Evolutionary conservation across 2,888 invertebrate species (phyloP), one percentile per base, ranked within the genome.

Genomic region (Leptinotarsa peninsularis): DNA sequence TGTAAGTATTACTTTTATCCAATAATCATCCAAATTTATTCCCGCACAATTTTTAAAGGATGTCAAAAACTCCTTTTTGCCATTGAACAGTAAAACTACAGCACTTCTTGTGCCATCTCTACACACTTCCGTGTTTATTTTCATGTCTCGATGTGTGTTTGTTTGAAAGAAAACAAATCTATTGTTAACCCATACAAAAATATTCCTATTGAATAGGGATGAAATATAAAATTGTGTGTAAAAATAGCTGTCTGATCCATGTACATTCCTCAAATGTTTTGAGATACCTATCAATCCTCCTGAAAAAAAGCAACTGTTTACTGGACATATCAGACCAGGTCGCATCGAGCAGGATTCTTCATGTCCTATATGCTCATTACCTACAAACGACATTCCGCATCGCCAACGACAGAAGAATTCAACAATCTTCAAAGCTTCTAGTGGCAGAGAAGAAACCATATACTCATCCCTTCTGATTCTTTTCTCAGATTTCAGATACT

Each of bases 401-500:
- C 49, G 56, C 66, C 66, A 70, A 17, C 43, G 69, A 49, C 74
- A 74, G 27, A 52, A 74, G 27, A 74, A 74, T 43, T 70, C 33
- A n/a, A 74, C 15, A 66, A 17, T 14, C 27, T 54, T 49, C 17
- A 54, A 18, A 2, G 54, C 14, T 15, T 56, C 66, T 13, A 1
- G 10, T n/a, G 52, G 27, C n/a, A 74, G 54, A 5, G 63, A 14
- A 49, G 49, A 27, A 33, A 21, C 3, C 49, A 70, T 27, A 66
- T 71, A 70, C 21, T 68, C 50, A n/a, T 68, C 63, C 14, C 58
- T 18, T 4, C 21, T 15, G 58, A 74, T 67, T 58, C 60, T 56
- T 4, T 58, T 50, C 14, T 67, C 33, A 43, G 49, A 56, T 58
- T 60, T 74, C 4, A 74, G 70, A 27, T n/a, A 66, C 4, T 71